Percentiles rank a stretch among this genome's conserved stretches.
Conservation (phyloP, 2,113 vertebrate genomes). For the Spermophilus dauricus region DNA sequence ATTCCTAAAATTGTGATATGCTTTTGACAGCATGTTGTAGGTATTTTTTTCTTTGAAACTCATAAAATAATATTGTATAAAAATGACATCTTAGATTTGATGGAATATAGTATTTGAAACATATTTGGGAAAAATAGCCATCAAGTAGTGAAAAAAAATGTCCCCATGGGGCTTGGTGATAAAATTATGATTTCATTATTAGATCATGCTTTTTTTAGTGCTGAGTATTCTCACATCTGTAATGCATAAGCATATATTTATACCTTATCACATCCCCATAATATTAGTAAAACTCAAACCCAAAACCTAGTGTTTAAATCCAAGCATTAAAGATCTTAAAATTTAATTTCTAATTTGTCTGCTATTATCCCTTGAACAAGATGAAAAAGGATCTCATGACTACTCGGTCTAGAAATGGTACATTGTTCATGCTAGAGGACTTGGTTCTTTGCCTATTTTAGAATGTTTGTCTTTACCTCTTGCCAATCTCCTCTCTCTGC, state of each 20-base stretch:
- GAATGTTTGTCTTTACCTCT: not conserved
- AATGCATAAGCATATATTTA: not conserved
- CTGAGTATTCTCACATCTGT: not conserved
- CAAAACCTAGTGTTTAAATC: not conserved
- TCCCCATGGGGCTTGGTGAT: not conserved
- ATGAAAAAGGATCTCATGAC: not conserved
- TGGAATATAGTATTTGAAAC: not conserved
- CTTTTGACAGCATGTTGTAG: not conserved
- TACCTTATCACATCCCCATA: fast-evolving
- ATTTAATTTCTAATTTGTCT: not conserved
- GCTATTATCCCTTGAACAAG: not conserved
- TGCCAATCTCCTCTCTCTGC: fast-evolving
- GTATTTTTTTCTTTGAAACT: not conserved
- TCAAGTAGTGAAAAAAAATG: not conserved
- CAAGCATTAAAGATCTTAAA: not conserved
- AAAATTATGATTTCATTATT: not conserved
- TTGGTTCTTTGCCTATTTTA: fast-evolving
- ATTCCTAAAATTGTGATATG: not conserved
- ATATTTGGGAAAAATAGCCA: not conserved
- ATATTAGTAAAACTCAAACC: not conserved
- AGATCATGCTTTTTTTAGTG: not conserved
- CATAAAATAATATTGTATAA: slow-evolving; percentile 30
- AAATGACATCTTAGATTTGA: slow-evolving; percentile 34
- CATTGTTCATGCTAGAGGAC: not conserved
- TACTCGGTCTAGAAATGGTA: not conserved